Base-by-base conservation (phyloP, 2,888 invertebrate genomes). In the Steinernema hermaphroditum region DNA sequence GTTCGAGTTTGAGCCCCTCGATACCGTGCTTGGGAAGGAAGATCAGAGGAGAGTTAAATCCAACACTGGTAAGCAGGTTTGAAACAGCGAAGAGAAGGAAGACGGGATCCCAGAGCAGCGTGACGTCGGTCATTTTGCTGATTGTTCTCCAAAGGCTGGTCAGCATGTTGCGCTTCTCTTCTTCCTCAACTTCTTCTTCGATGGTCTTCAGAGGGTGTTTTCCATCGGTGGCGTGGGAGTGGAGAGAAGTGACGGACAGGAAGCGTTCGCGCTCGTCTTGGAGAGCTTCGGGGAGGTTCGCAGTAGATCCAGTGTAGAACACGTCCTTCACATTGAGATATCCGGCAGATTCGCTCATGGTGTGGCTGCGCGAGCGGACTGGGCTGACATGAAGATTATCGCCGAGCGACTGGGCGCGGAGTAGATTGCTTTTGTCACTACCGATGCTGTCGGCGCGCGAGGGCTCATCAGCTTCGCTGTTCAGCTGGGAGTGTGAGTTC, bases 61-160 rank as follows among this genome's bases (percentile, higher is more conserved):
- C 95, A 86, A 96, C 92, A 87, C 94, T 95, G 54, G 94, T 94
- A 86, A 93, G 91, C 87, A 98, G 94, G 88, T 98, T 98, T 46
- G 96, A 96, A 72, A 94, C 82, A 16, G 92, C 91, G 88, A 96
- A 97, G 75, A 96, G 89, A 77, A 96, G 89, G 87, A 96, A 97
- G 78, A 95, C 90, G 34, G 92, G 91, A 88, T 95, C 93, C 81
- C 91, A 91, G 74, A 97, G 90, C 69, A 98, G 89, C 0, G 91
- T 90, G 78, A 95, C 90, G 86, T 95, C 93, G 84, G 96, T 90
- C 93, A 95, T 94, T 88, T 86, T 81, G 72, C 77, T 79, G 68
- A 85, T 75, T 4, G 81, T 79, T 62, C 83, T 84, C 78, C 72
- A 81, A 72, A 27, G 54, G n/a, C 37, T 46, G 44, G 49, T 71